Base-by-base conservation (phyloP, 2,888 invertebrate genomes). In the Latrodectus elegans region DNA sequence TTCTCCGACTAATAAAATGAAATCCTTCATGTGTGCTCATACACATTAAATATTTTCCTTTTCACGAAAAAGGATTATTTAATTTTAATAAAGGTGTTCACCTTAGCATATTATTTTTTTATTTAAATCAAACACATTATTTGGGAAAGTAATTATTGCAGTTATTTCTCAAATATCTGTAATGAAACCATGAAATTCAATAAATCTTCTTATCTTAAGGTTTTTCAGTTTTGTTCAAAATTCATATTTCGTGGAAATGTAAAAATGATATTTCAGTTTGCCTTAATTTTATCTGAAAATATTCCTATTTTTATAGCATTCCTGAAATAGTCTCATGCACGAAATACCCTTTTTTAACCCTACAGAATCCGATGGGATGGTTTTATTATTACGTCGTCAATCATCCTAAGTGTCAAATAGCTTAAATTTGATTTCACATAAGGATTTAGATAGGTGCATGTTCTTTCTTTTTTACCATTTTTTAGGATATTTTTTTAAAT, bases 301-400 rank as follows among this genome's bases (percentile, higher is more conserved):
- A 15, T 60, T 60, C 12, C 60, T n/a, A 60, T 60, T 60, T 60
- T 60, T 60, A 60, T 60, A 15, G n/a, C 60, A 60, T 60, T 60
- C n/a, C 12, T 12, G 60, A n/a, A 60, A 60, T 60, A 60, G 60
- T 60, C n/a, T 60, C 6, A 60, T 12, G 60, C n/a, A 15, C 12
- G n/a, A 60, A 60, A 60, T 15, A 60, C 38, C n/a, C n/a, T 12
- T 60, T 60, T n/a, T 15, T 60, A n/a, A n/a, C 60, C n/a, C 6
- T n/a, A 60, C 64, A 22, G 22, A 60, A 64, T 60, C 51, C n/a
- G 11, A 38, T 11, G 49, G 38, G 17, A 80, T 80, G 71, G 49
- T 80, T 80, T 80, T 71, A 80, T 80, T 80, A 80, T 80, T 72
- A 71, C 64, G n/a, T 60, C 80, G 72, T 80, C 80, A 80, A 80